Base-by-base conservation (phyloP, 2,888 invertebrate genomes). In the Gibbula magus region DNA sequence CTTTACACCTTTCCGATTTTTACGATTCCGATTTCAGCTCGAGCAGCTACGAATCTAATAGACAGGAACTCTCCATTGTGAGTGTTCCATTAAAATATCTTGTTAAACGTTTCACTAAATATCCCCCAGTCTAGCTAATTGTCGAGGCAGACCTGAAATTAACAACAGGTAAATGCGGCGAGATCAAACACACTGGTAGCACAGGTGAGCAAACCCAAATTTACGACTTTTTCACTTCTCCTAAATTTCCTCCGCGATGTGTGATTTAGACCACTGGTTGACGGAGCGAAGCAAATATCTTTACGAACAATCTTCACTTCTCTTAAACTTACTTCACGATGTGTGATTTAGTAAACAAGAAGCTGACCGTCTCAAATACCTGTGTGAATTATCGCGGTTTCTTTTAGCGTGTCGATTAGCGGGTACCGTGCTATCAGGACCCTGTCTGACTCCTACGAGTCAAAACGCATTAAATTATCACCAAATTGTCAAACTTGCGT, bases 161-260 rank as follows among this genome's bases (percentile, higher is more conserved):
- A 29, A 61, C 61, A 61, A 61, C 61, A 61, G 61, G 61, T 61
- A 61, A 29, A 61, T 13, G 61, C 61, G 61, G 61, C 25, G 16
- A 61, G 61, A 61, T 61, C 61, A 61, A 61, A 61, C 25, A 29
- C 25, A 25, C 29, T 13, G 22, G 10, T 61, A 61, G 25, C 61
- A 61, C 61, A 61, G 61, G 61, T 61, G 61, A 61, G n/a, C 61
- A n/a, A 61, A 61, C 29, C 18, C 25, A 25, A 61, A 61, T 61
- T 61, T 61, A 61, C 25, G 61, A 29, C 22, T 25, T 2, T 29
- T 61, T 29, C 61, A 16, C 25, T 25, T 29, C 61, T 61, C 61
- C 61, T 61, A 61, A 61, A 61, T 61, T 61, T 29, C 16, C 29
- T 29, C 2, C 29, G n/a, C 25, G 29, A 22, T 25, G 61, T 61